A percentile compares a stretch with the other conserved stretches of the same genome.
phyloP scores from a whole-genome alignment of 2,113 vertebrate species.

The Uria aalge region DNA sequence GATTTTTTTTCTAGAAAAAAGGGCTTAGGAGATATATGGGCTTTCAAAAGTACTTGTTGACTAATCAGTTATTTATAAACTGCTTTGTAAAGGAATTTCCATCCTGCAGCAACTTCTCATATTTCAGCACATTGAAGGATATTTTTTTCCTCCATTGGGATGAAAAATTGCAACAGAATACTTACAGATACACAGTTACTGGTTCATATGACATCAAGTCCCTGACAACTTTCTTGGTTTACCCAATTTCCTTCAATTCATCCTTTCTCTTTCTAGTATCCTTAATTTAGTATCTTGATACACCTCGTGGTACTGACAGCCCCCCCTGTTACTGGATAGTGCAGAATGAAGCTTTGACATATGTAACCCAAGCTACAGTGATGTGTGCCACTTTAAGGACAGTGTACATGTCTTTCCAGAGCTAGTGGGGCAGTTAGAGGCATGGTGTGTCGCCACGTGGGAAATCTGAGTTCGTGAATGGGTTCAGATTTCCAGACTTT shows the following conservation, averaged over 20 bases:
- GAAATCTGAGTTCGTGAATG: slow-evolving; percentile 72
- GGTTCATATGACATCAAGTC: slow-evolving; percentile 13
- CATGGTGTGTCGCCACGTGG: slow-evolving; percentile 1
- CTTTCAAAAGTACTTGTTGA: background rate
- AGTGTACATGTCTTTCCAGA: slow-evolving; percentile 46
- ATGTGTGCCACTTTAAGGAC: slow-evolving; percentile 54
- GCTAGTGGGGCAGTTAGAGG: slow-evolving; percentile 28
- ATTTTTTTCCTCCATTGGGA: background rate
- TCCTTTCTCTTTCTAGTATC: background rate
- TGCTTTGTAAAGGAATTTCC: background rate
- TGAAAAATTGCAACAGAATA: background rate
- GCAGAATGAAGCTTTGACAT: slow-evolving; percentile 11
- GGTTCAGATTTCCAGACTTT: slow-evolving; percentile 69
- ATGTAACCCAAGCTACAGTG: slow-evolving; percentile 56
- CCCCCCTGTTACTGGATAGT: slow-evolving; percentile 12
- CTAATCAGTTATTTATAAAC: background rate
- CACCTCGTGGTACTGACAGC: background rate
- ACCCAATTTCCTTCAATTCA: slow-evolving; percentile 54
- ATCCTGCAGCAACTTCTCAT: background rate
- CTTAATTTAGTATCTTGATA: slow-evolving; percentile 50
- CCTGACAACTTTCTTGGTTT: background rate
- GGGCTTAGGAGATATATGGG: background rate
- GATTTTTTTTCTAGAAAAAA: background rate
- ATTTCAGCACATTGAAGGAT: background rate
- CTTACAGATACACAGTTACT: background rate